Conservation (phyloP, 2,113 vertebrate species). For the Mus spicilegus region DNA sequence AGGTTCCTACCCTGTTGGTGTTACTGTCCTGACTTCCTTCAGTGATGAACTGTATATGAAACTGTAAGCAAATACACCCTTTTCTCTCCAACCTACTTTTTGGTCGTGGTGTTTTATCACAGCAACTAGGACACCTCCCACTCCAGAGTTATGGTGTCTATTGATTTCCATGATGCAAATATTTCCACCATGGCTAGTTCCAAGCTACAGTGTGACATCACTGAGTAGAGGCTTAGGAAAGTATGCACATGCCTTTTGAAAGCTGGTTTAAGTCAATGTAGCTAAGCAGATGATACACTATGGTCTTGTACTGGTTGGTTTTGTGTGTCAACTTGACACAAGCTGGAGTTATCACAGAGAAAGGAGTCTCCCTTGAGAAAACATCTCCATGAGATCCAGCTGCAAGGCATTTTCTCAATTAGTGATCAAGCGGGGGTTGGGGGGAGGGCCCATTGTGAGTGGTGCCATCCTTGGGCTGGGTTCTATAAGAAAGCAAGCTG, state of each 20-base stretch:
- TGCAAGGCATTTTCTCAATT: too few relatives aligned
- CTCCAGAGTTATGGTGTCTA: neutral
- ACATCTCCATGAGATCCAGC: too few relatives aligned
- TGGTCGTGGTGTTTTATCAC: neutral
- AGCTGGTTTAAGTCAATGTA: neutral
- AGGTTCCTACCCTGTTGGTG: neutral
- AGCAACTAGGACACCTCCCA: neutral
- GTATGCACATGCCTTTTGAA: neutral
- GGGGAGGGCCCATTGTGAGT: too few relatives aligned
- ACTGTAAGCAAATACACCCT: neutral
- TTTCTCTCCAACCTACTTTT: neutral
- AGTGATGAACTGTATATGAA: neutral
- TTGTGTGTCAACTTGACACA: too few relatives aligned
- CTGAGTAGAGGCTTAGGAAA: neutral
- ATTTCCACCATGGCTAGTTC: neutral
- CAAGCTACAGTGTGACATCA: neutral
- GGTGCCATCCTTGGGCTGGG: too few relatives aligned
- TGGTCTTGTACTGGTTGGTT: too few relatives aligned
- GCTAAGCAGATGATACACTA: neutral
- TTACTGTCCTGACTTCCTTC: neutral
- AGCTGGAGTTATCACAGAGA: too few relatives aligned
- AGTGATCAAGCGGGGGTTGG: too few relatives aligned
- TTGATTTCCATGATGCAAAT: neutral
- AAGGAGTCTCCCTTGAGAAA: too few relatives aligned
- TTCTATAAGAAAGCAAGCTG: too few relatives aligned